These are phyloP conservation scores for Macrosoma leucophasiata DNA, from an alignment of 2,888 invertebrate species.

Conservation along the genomic window DNA sequence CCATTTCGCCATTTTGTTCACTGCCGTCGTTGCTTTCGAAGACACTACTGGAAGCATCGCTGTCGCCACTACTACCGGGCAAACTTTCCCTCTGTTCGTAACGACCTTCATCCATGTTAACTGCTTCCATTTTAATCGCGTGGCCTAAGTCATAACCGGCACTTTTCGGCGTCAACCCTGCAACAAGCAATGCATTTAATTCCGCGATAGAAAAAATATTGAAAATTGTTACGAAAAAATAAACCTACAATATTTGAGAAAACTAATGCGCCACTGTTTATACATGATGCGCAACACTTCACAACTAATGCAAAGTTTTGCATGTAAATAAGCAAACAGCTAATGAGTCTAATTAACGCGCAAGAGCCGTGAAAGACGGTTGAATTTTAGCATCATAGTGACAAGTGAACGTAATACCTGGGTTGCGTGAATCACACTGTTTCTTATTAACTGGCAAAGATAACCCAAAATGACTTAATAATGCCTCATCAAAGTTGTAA, in stretches of 20 bases:
- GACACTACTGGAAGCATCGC: constrained; percentile 52
- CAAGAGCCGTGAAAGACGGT: constrained; percentile 41
- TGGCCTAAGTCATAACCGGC: constrained; percentile 63
- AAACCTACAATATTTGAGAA: constrained; percentile 50
- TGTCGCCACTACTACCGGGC: constrained; percentile 53
- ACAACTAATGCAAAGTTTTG: constrained; percentile 34
- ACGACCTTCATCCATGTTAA: constrained; percentile 55
- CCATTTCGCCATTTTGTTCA: constrained; percentile 45
- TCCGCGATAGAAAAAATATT: constrained; percentile 1
- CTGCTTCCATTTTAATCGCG: constrained; percentile 68
- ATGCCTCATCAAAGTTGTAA: too few species aligned
- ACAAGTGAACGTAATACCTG: constrained; percentile 33
- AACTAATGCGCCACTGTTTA: constrained; percentile 57
- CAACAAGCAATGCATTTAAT: constrained; percentile 35
- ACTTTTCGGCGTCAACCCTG: constrained; percentile 56
- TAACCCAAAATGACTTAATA: too few species aligned
- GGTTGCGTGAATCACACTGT: constrained; percentile 22
- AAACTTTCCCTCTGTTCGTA: constrained; percentile 56
- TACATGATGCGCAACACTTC: constrained; percentile 36
- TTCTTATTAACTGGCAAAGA: constrained; percentile 18
- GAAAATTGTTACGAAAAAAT: too few species aligned
- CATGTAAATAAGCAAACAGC: constrained; percentile 41
- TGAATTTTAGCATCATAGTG: constrained; percentile 49
- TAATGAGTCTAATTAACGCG: constrained; percentile 53
- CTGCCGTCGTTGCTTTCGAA: constrained; percentile 51